Evolutionary conservation across 2,888 invertebrate species (phyloP).

Genomic region (Xanthostigma xanthostigma): DNA sequence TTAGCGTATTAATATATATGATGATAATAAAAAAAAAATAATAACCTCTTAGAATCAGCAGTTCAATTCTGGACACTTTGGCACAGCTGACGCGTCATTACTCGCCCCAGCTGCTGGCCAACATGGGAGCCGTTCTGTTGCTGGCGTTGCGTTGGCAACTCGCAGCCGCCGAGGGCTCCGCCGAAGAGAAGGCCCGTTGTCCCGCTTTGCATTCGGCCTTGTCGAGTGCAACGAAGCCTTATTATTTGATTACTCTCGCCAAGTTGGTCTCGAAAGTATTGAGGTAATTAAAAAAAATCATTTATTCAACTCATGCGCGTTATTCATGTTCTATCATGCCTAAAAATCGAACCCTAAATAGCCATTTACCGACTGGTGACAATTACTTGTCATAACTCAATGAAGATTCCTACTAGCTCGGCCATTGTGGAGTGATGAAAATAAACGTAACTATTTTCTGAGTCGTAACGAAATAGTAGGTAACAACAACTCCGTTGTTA

Average conservation of each 20-base stretch:
- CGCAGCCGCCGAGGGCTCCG: conserved; percentile 22
- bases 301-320: too few relatives aligned
- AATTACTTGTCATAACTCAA: too few relatives aligned
- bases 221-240: conserved; percentile 42
- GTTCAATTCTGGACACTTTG: conserved; percentile 40
- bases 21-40: too few relatives aligned
- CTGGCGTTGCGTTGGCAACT: conserved; percentile 41
- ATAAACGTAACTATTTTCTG: too few relatives aligned
- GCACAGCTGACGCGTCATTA: conserved; percentile 53
- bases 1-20: too few relatives aligned
- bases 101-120: conserved; percentile 45
- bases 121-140: conserved; percentile 47
- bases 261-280: conserved; percentile 31
- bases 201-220: conserved; percentile 41
- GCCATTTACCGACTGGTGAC: too few relatives aligned
- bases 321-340: too few relatives aligned
- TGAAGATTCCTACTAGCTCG: too few relatives aligned
- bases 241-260: conserved; percentile 34
- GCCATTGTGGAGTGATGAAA: too few relatives aligned
- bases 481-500: too few relatives aligned
- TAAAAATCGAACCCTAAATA: too few relatives aligned
- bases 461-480: too few relatives aligned
- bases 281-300: conserved; percentile 27
- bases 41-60: conserved; percentile 5
- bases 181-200: conserved; percentile 24